These are phyloP conservation scores for Drosophila anomelani DNA, from an alignment of 2,888 invertebrate genomes.

Conservation along the genomic window DNA sequence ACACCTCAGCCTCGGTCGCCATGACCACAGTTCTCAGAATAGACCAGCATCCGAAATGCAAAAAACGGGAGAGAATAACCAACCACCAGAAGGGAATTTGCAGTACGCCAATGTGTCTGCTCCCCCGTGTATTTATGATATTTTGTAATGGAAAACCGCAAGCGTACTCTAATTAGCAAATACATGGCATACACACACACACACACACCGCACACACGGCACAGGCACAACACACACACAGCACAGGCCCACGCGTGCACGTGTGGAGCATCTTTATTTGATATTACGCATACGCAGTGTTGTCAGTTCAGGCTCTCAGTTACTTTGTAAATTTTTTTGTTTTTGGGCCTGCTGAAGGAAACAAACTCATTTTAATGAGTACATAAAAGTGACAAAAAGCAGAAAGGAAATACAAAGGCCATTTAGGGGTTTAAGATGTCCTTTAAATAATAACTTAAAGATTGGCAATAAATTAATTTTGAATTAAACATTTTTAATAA, in stretches of 20 bases:
- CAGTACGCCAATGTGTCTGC: conserved; percentile 19
- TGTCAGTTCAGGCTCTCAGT: conserved; percentile 10
- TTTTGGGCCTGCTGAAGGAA: conserved; percentile 4
- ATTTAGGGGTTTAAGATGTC: background rate
- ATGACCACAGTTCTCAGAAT: conserved; percentile 31
- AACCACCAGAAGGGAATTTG: conserved; percentile 21
- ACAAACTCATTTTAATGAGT: conserved; percentile 29
- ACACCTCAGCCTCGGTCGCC: conserved; percentile 11
- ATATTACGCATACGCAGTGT: conserved; percentile 32
- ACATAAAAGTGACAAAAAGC: conserved; percentile 2
- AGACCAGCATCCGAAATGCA: conserved; percentile 15
- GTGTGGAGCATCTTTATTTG: conserved; percentile 14
- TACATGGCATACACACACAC: conserved; percentile 19
- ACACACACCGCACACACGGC: background rate
- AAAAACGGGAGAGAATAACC: conserved; percentile 19
- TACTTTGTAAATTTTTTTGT: conserved; percentile 16
- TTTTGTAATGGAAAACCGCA: conserved; percentile 52
- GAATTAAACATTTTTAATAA: background rate
- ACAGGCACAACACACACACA: background rate
- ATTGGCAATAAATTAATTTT: background rate
- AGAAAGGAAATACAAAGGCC: background rate
- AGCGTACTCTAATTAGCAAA: conserved; percentile 50
- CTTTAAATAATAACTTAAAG: background rate
- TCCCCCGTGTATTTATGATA: conserved; percentile 38
- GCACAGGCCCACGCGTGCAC: background rate